phyloP scores from a whole-genome alignment of 2,888 invertebrate genomes.

The Drosophila rubida region DNA sequence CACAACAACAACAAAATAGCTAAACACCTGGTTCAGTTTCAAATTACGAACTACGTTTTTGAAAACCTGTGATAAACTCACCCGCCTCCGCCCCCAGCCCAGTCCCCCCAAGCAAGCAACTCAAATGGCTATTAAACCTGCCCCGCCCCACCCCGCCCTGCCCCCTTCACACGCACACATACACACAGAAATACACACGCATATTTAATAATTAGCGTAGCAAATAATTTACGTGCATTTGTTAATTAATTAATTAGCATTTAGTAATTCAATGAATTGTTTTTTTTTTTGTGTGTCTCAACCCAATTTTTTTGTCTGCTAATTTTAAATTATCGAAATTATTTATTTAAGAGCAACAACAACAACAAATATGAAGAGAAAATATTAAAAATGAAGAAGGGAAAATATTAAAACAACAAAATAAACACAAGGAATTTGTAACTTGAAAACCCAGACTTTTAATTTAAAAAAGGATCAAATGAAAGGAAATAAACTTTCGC shows the following conservation, averaged over 20 bases:
- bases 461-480: not conserved
- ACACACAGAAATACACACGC: conserved; percentile 8
- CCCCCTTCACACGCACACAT: not conserved
- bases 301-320: conserved; percentile 41
- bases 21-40: conserved; percentile 18
- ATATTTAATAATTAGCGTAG: conserved; percentile 58
- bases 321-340: conserved; percentile 54
- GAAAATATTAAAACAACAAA: conserved; percentile 5
- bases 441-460: conserved; percentile 2
- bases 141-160: not conserved
- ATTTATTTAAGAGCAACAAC: conserved; percentile 52
- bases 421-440: conserved; percentile 33
- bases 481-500: not conserved
- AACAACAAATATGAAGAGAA: conserved; percentile 11
- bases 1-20: conserved; percentile 19
- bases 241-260: conserved; percentile 49
- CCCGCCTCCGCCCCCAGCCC: conserved; percentile 8
- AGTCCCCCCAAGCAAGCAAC: not conserved
- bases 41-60: conserved; percentile 13
- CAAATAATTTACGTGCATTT: conserved; percentile 56
- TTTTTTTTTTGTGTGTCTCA: conserved; percentile 35
- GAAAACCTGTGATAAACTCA: conserved; percentile 68
- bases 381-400: conserved; percentile 22
- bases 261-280: conserved; percentile 44
- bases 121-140: conserved; percentile 6